Evolutionary conservation across 2,797 vertebrate genomes (phyloP).

Genomic region (Myoxocephalus aenaeus): DNA sequence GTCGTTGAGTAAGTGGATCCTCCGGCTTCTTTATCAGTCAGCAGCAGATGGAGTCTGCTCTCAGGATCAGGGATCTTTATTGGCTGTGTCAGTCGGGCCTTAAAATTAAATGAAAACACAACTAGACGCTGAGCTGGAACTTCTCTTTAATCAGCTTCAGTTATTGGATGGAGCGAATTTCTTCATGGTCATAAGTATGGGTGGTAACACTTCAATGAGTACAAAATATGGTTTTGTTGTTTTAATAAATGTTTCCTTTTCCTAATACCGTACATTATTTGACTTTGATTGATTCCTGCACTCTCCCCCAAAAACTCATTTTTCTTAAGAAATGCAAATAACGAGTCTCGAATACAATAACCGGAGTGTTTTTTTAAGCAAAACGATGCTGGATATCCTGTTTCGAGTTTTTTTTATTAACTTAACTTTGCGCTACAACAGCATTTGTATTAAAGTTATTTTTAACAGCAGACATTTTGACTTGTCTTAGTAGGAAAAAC

Average conservation of each 20-base stretch:
- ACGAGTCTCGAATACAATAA: neutral
- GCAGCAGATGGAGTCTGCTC: slow-evolving; percentile 63
- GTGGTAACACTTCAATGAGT: neutral
- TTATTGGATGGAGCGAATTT: neutral
- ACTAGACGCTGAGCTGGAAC: neutral
- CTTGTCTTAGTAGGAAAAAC: too few species aligned
- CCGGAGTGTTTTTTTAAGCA: too few species aligned
- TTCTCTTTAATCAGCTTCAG: slow-evolving; percentile 22
- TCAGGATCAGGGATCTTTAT: neutral
- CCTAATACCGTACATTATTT: too few species aligned
- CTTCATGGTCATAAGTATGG: too few species aligned
- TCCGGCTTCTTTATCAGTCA: slow-evolving; percentile 44
- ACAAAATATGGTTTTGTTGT: too few species aligned
- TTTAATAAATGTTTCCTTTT: too few species aligned
- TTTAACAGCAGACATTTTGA: too few species aligned
- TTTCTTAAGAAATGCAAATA: neutral
- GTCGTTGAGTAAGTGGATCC: slow-evolving; percentile 7
- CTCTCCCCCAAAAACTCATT: neutral
- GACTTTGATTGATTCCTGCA: neutral
- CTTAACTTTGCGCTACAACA: too few species aligned
- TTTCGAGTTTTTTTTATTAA: too few species aligned
- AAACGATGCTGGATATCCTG: neutral
- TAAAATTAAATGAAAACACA: neutral
- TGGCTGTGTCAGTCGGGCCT: neutral
- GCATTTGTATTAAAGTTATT: too few species aligned